phyloP scores from a whole-genome alignment of 2,113 vertebrate genomes.

The Sander lucioperca region DNA sequence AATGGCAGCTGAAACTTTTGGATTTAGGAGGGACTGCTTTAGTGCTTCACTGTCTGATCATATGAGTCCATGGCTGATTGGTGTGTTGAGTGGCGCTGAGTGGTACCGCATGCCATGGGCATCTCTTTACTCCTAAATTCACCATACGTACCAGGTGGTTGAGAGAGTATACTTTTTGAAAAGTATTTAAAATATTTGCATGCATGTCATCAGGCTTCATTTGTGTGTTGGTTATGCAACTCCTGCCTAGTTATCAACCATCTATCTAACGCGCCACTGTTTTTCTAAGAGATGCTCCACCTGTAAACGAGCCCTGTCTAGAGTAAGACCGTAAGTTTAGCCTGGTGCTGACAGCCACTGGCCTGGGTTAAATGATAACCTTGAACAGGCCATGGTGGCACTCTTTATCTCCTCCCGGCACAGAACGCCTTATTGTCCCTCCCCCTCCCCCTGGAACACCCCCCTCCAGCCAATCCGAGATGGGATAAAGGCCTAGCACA shows the following conservation, averaged over 20 bases:
- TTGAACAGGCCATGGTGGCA: conserved; percentile 84
- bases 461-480: conserved; percentile 80
- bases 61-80: conserved; percentile 23
- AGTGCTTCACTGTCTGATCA: conserved; percentile 43
- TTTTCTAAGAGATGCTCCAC: conserved; percentile 63
- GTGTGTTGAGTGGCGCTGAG: conserved; percentile 23
- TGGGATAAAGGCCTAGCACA: conserved; percentile 80
- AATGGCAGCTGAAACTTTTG: conserved; percentile 34
- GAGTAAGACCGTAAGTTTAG: conserved; percentile 83
- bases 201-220: conserved; percentile 23
- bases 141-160: conserved; percentile 18
- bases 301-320: conserved; percentile 80
- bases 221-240: conserved; percentile 48
- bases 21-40: conserved; percentile 38
- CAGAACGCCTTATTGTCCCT: conserved; percentile 86
- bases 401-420: conserved; percentile 83
- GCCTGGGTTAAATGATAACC: conserved; percentile 87
- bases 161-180: conserved; percentile 26
- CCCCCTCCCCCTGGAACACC: conserved; percentile 62
- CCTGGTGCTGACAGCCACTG: conserved; percentile 84
- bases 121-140: conserved; percentile 21
- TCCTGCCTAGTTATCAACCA: conserved; percentile 17
- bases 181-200: conserved; percentile 59
- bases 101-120: not conserved
- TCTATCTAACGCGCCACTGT: conserved; percentile 38